Evolutionary conservation across 2,888 invertebrate species (phyloP).

Genomic region (Notodonta dromedarius): DNA sequence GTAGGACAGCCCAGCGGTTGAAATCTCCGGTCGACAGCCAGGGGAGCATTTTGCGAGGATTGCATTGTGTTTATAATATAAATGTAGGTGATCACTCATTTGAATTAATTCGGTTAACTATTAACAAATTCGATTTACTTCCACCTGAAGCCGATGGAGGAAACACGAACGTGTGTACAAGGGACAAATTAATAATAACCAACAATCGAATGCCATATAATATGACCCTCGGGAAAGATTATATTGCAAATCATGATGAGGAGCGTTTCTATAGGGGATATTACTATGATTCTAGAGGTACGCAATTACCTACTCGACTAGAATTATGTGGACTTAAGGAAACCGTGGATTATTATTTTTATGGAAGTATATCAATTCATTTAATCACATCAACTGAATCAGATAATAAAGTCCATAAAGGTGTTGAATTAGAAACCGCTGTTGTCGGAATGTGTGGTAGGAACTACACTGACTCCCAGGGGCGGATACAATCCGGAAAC

Average conservation of each 20-base stretch:
- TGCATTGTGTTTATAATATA: constrained; percentile 66
- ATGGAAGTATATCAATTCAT: constrained; percentile 51
- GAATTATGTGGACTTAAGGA: constrained; percentile 59
- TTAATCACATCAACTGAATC: constrained; percentile 59
- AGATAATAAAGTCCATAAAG: constrained; percentile 67
- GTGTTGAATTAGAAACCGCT: constrained; percentile 87
- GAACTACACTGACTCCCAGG: constrained; percentile 89
- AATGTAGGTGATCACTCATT: constrained; percentile 17
- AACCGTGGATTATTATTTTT: constrained; percentile 59
- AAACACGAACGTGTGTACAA: constrained; percentile 52
- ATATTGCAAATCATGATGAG: constrained; percentile 43
- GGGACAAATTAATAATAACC: constrained; percentile 64
- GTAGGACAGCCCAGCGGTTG: constrained; percentile 43
- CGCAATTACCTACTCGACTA: constrained; percentile 38
- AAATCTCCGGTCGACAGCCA: constrained; percentile 63
- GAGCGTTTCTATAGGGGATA: constrained; percentile 48
- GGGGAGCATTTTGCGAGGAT: constrained; percentile 59
- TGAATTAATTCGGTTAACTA: constrained; percentile 12
- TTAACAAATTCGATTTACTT: constrained; percentile 51
- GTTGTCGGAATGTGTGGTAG: constrained; percentile 78
- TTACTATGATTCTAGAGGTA: constrained; percentile 34
- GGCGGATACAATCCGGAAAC: constrained; percentile 83
- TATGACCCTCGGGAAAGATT: constrained; percentile 58
- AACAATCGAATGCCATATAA: constrained; percentile 44
- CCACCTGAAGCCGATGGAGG: constrained; percentile 36